A percentile compares a stretch with the other conserved stretches of the same genome.
Evolutionary conservation across 2,113 vertebrate species (phyloP).

Genomic region (Proterorhinus semilunaris): DNA sequence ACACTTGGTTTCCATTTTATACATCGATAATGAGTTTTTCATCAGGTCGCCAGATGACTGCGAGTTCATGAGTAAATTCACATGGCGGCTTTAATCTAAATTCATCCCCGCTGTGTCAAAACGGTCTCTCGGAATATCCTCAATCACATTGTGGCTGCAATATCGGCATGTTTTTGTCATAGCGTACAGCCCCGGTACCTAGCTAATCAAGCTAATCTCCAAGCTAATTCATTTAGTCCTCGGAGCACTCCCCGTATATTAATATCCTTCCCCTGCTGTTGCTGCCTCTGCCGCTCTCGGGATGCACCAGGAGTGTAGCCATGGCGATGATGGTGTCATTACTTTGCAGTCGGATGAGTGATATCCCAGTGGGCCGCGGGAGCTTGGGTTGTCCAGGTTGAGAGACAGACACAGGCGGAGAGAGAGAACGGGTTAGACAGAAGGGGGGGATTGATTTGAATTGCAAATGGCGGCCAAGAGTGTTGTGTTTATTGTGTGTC

Average conservation of each 20-base stretch:
- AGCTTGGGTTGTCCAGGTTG: slow-evolving; percentile 66
- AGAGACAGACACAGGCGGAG: neutral
- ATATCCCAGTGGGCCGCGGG: slow-evolving; percentile 73
- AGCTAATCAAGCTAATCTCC: slow-evolving; percentile 58
- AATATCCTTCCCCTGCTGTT: slow-evolving; percentile 64
- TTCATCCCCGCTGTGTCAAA: neutral
- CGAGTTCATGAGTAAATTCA: neutral
- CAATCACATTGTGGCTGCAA: neutral
- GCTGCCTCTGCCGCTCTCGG: slow-evolving; percentile 43
- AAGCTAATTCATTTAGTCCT: slow-evolving; percentile 74
- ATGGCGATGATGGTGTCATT: slow-evolving; percentile 78
- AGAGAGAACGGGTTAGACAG: slow-evolving; percentile 7
- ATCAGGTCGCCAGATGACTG: no score
- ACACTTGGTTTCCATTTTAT: no score
- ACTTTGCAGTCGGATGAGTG: slow-evolving; percentile 74
- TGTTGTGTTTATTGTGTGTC: slow-evolving; percentile 79
- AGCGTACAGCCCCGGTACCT: neutral
- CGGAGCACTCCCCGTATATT: slow-evolving; percentile 61
- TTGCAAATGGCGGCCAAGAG: slow-evolving; percentile 72
- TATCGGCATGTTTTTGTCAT: neutral
- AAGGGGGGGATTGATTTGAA: slow-evolving; percentile 72
- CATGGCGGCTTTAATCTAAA: neutral
- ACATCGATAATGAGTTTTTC: no score
- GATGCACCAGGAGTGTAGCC: slow-evolving; percentile 65
- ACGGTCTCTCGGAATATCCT: neutral